Conservation (phyloP, 2,797 vertebrate species). For the Microtus californicus region DNA sequence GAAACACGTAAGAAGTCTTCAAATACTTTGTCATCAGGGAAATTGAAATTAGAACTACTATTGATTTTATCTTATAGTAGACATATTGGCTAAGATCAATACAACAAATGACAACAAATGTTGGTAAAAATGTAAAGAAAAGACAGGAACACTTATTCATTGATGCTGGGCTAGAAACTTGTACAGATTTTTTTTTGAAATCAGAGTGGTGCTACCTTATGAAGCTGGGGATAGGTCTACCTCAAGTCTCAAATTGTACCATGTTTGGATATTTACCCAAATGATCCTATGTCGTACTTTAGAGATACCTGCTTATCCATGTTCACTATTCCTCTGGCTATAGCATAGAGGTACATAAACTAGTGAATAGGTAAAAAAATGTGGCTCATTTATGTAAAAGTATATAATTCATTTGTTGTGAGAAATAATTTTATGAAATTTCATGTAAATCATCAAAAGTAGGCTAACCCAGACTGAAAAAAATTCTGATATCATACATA, state of each 20-base stretch:
- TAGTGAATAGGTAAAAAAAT: neutral
- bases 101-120: neutral
- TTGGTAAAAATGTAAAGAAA: neutral
- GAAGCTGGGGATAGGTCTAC: neutral
- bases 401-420: neutral
- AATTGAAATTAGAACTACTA: neutral
- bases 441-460: neutral
- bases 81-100: neutral
- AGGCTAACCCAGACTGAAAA: neutral
- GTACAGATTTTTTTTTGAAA: neutral
- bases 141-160: neutral
- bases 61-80: neutral
- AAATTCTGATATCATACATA: neutral
- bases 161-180: neutral
- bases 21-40: neutral
- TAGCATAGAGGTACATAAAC: neutral
- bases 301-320: neutral
- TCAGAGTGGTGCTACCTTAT: neutral
- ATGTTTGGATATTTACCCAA: neutral
- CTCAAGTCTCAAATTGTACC: neutral
- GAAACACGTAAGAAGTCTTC: neutral
- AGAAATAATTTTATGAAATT: neutral
- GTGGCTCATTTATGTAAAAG: neutral
- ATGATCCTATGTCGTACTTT: neutral
- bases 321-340: neutral